Evolutionary conservation across 1,140 invertebrate genomes (phyloP).

Genomic region (Lamellibrachia luymesi): DNA sequence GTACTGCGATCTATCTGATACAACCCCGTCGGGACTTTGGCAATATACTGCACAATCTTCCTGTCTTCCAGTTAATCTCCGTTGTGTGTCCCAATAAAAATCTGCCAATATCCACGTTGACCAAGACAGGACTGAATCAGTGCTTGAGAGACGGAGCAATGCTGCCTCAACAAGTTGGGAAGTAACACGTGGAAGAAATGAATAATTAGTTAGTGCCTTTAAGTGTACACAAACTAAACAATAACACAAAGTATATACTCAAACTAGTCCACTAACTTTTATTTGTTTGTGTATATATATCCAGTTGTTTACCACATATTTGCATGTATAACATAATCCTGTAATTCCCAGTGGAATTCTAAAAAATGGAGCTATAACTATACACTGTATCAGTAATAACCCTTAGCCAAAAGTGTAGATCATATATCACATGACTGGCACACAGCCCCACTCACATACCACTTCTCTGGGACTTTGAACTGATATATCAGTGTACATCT

Average conservation of each 20-base stretch:
- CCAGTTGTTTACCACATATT: no score
- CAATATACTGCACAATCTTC: not conserved
- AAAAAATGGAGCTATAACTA: not conserved
- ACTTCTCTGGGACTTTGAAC: not conserved
- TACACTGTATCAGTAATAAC: not conserved
- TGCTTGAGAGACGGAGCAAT: not conserved
- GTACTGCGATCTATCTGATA: not conserved
- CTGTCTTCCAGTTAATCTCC: not conserved
- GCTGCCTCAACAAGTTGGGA: not conserved
- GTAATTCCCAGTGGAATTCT: not conserved
- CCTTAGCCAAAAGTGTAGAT: not conserved
- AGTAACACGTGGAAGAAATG: not conserved
- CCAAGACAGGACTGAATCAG: not conserved
- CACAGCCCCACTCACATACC: not conserved
- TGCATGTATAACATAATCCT: not conserved
- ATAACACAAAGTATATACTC: no score
- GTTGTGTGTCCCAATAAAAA: not conserved
- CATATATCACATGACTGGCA: not conserved
- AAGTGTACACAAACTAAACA: no score
- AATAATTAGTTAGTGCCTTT: no score
- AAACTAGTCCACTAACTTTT: no score
- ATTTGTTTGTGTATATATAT: no score
- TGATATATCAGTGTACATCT: not conserved
- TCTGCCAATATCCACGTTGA: not conserved
- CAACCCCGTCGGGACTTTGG: not conserved